Conservation (phyloP, 2,888 invertebrate species). For the Holacanthella duospinosa region DNA sequence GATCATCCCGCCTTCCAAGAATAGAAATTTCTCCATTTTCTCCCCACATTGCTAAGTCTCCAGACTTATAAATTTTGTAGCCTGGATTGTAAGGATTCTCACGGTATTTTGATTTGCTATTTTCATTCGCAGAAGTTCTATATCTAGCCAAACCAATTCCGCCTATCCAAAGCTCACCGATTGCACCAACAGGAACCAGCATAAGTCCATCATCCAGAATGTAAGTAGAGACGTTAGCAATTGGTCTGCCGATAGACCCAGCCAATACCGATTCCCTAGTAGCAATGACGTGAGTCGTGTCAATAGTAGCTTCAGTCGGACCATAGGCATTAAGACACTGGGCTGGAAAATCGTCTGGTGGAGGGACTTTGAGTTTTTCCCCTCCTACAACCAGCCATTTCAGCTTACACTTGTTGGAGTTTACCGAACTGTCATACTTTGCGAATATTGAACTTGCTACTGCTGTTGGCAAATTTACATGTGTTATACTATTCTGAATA, state of each 20-base stretch:
- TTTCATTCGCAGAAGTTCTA: too few relatives aligned
- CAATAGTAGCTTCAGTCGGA: background rate
- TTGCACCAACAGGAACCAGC: conserved; percentile 59
- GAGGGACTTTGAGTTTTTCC: background rate
- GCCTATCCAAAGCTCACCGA: conserved; percentile 52
- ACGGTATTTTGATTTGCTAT: too few relatives aligned
- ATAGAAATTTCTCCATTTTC: too few relatives aligned
- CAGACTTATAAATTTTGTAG: too few relatives aligned
- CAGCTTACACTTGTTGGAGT: background rate
- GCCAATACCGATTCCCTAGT: background rate
- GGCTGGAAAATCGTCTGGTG: background rate
- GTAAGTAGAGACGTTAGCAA: conserved; percentile 71
- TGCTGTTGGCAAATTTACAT: too few relatives aligned
- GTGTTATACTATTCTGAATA: too few relatives aligned
- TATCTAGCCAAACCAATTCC: too few relatives aligned
- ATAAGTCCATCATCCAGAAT: conserved; percentile 63
- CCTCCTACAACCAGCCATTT: background rate
- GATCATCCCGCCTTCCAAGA: too few relatives aligned
- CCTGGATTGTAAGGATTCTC: too few relatives aligned
- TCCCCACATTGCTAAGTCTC: too few relatives aligned
- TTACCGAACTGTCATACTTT: too few relatives aligned
- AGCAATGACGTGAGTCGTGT: background rate
- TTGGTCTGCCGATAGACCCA: conserved; percentile 43
- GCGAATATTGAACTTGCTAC: too few relatives aligned
- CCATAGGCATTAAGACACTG: background rate